Evolutionary conservation across 37 sponge, comb jelly and placozoan genomes (phyloP), one percentile per base, ranked within the genome.

Genomic region (Tethya wilhelma): DNA sequence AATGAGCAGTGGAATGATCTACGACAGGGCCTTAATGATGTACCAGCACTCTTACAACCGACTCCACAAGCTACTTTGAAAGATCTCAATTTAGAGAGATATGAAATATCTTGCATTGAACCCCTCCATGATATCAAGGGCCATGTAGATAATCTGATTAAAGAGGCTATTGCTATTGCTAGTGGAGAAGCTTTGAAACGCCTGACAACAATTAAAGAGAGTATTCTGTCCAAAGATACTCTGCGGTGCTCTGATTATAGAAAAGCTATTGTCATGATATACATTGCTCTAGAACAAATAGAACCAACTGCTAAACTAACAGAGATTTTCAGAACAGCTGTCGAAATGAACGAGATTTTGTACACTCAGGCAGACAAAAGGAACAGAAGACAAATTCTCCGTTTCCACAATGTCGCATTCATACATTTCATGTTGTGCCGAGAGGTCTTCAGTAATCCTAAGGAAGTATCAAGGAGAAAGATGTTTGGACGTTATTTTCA

Each of bases 51-150:
- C 17, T 4, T 80, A 0, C 37, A 31, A 0, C 26, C 31, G 38
- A n/a, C 0, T 1, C 81, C 81, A 44, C 31, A 80, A 38, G 11
- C 12, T 14, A 22, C 81, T 7, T 42, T 80, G 59, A 23, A 66
- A 4, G 38, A 44, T 20, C 44, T 60, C 17, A 36, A 59, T 5
- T 38, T 80, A 29, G 26, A 36, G 14, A 20, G 38, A 23, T 69
- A 80, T 38, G 69, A 69, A 42, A 44, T 70, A 0, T 55, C n/a
- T 20, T 33, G 64, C 30, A 23, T 23, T 2, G 81, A 81, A 49
- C 80, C 80, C 2, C 41, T 79, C 14, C 80, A 79, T 79, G 69
- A 79, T 26, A n/a, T 79, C 1, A 81, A 59, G 30, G 72, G 81
- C 40, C 68, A 81, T 38, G 38, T 71, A 31, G 28, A 32, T 5